Percentiles rank a stretch among this genome's conserved stretches.
Evolutionary conservation across 2,113 vertebrate species (phyloP).

Genomic region (Hyaena hyaena): DNA sequence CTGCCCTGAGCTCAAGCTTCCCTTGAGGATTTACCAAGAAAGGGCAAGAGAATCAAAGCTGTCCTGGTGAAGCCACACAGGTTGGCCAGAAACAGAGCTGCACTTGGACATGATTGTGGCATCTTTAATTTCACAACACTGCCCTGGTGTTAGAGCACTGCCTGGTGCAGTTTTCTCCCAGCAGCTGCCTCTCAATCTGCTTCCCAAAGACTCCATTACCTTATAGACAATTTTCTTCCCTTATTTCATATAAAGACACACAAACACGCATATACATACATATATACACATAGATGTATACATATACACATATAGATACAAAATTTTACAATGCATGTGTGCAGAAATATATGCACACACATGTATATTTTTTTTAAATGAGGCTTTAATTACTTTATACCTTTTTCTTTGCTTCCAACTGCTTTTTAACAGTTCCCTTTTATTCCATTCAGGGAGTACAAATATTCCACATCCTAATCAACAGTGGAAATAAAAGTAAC

Average conservation of each 20-base stretch:
- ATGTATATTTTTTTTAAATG: not conserved
- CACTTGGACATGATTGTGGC: not conserved
- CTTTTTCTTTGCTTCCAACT: not conserved
- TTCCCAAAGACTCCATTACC: not conserved
- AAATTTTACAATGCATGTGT: not conserved
- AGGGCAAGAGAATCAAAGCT: not conserved
- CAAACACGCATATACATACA: not conserved
- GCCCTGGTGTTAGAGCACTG: not conserved
- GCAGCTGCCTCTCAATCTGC: not conserved
- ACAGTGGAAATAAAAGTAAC: not conserved
- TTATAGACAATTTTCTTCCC: not conserved
- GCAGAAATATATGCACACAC: not conserved
- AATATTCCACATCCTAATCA: not conserved
- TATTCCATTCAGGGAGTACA: not conserved
- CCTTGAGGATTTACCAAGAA: not conserved
- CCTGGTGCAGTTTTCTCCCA: not conserved
- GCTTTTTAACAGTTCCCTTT: not conserved
- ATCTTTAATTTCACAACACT: not conserved
- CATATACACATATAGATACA: not conserved
- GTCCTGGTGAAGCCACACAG: not conserved
- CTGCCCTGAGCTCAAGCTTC: not conserved
- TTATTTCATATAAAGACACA: not conserved
- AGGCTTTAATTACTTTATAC: not conserved
- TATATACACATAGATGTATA: rapidly evolving
- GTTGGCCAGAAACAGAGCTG: not conserved